Conservation (phyloP, 1,140 invertebrate genomes). For the Drosophila nigromelanica region DNA sequence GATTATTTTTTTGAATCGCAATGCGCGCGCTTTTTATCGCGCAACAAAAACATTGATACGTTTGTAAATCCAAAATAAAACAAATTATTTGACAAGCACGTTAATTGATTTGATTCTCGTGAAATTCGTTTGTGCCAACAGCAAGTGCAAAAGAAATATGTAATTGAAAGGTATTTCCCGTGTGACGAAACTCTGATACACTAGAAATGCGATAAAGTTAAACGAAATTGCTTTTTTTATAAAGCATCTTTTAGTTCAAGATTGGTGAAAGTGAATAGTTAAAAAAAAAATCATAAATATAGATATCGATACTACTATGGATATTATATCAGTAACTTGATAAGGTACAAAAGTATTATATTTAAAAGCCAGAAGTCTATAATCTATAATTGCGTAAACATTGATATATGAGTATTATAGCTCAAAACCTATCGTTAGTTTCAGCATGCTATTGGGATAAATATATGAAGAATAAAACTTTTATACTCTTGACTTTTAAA, state of each 20-base stretch:
- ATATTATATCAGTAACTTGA: not conserved
- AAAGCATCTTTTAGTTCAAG: not conserved
- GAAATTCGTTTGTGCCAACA: conserved; percentile 20
- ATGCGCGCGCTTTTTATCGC: conserved; percentile 36
- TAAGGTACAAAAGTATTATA: not conserved
- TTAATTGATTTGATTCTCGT: conserved; percentile 79
- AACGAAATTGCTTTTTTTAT: not conserved
- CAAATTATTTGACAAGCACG: conserved; percentile 71
- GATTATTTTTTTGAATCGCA: conserved; percentile 20
- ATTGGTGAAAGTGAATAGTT: not conserved
- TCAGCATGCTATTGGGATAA: too few relatives aligned
- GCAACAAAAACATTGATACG: conserved; percentile 51
- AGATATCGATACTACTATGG: not conserved
- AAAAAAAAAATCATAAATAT: not conserved
- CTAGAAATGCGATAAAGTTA: not conserved
- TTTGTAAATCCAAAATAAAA: conserved; percentile 73
- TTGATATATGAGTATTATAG: not conserved
- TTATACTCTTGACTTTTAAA: not conserved
- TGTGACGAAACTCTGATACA: conserved; percentile 13
- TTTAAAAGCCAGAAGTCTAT: not conserved
- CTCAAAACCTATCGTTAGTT: too few relatives aligned
- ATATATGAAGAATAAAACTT: too few relatives aligned
- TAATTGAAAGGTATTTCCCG: conserved; percentile 11
- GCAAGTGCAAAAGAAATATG: not conserved
- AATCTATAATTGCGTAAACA: not conserved